A percentile compares a stretch with the other conserved stretches of the same genome.
Evolutionary conservation across 2,113 vertebrate species (phyloP).

Genomic region (Acrocephalus arundinaceus): DNA sequence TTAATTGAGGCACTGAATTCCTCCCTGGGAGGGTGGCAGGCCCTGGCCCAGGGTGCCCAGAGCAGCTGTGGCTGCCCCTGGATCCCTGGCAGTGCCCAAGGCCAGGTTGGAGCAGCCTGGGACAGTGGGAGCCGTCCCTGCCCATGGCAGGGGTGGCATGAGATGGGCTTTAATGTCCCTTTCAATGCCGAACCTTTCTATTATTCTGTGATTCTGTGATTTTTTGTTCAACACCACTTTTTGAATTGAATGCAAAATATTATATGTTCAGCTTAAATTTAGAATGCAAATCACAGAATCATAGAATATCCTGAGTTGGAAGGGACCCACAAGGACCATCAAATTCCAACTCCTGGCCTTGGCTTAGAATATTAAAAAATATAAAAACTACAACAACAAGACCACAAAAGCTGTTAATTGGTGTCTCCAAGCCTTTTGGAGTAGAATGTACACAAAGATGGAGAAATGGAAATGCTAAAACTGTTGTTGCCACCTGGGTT

Average conservation of each 20-base stretch:
- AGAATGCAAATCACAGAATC: neutral
- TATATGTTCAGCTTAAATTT: neutral
- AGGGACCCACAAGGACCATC: neutral
- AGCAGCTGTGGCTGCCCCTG: neutral
- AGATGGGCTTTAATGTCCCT: rapidly evolving
- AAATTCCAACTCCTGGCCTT: neutral
- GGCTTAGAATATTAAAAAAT: neutral
- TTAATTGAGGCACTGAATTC: neutral
- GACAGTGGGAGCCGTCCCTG: neutral
- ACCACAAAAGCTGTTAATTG: neutral
- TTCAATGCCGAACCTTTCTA: neutral
- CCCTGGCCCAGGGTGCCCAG: neutral
- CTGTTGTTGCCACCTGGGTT: neutral
- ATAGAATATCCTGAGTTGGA: neutral
- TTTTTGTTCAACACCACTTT: neutral
- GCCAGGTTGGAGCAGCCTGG: neutral
- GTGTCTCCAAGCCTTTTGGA: neutral
- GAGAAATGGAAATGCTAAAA: neutral
- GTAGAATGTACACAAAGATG: neutral
- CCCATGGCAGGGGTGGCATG: rapidly evolving
- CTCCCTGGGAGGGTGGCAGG: neutral
- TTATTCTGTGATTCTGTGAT: neutral
- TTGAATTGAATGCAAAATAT: neutral
- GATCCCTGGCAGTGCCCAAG: neutral
- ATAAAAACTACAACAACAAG: neutral